Evolutionary conservation across 2,888 invertebrate genomes (phyloP).

Genomic region (Hyposoter didymator): DNA sequence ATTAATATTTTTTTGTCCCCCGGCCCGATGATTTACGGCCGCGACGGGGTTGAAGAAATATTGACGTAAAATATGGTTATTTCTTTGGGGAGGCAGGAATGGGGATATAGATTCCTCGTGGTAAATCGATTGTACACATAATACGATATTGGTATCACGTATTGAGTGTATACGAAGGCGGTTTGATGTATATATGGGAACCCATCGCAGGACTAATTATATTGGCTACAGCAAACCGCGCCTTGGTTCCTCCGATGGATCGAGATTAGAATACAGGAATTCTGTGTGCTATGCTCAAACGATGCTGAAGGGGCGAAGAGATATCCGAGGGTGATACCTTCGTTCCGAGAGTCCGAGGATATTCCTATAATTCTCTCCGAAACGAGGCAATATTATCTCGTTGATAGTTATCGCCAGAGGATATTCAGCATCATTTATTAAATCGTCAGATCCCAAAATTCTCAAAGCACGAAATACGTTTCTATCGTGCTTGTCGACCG

Average conservation of each 20-base stretch:
- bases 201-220: conserved; percentile 59
- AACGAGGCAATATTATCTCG: conserved; percentile 55
- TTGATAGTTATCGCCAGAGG: conserved; percentile 41
- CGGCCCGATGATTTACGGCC: neutral
- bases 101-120: conserved; percentile 19
- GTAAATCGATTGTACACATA: conserved; percentile 41
- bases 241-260: conserved; percentile 45
- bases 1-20: neutral
- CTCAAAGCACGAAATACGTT: neutral
- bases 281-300: conserved; percentile 35
- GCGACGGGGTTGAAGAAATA: conserved; percentile 9
- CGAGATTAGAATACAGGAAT: conserved; percentile 62
- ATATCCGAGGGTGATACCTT: conserved; percentile 23
- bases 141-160: conserved; percentile 62
- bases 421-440: conserved; percentile 45
- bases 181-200: conserved; percentile 48
- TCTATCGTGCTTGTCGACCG: neutral
- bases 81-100: conserved; percentile 21
- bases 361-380: neutral
- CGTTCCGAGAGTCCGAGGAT: neutral
- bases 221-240: conserved; percentile 50
- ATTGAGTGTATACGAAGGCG: conserved; percentile 38
- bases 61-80: conserved; percentile 42
- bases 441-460: neutral
- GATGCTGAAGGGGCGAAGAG: conserved; percentile 31